Conservation (phyloP, 2,797 vertebrate genomes). For the Malacoctenus gilli region DNA sequence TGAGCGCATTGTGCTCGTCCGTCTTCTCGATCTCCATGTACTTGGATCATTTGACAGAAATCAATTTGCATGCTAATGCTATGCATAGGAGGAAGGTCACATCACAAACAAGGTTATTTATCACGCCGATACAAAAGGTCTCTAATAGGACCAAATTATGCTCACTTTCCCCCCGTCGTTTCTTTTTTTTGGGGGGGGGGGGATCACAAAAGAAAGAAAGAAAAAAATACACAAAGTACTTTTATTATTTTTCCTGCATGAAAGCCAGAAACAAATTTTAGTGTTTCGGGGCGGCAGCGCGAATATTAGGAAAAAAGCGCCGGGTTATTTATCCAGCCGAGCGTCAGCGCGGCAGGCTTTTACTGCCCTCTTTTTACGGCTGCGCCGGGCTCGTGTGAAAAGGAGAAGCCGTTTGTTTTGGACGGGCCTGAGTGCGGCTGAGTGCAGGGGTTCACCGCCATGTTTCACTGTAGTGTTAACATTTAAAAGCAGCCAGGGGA, state of each 20-base stretch:
- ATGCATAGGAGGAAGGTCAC: constrained; percentile 59
- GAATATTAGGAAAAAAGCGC: constrained; percentile 9
- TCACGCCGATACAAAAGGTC: constrained; percentile 38
- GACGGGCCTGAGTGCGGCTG: constrained; percentile 46
- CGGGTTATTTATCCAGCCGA: constrained; percentile 34
- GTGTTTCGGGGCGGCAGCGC: constrained; percentile 3
- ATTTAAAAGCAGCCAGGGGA: constrained; percentile 74
- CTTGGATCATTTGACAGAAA: constrained; percentile 59
- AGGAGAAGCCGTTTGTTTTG: constrained; percentile 53
- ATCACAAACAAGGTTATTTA: constrained; percentile 69
- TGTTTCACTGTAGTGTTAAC: constrained; percentile 70
- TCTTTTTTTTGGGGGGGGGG: too few species aligned
- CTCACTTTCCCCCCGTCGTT: constrained; percentile 17
- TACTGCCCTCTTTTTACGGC: constrained; percentile 14
- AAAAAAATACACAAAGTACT: too few species aligned
- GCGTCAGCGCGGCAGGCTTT: constrained; percentile 41
- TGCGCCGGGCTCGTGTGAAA: constrained; percentile 49
- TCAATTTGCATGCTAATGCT: constrained; percentile 72
- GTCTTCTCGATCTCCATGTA: constrained; percentile 49
- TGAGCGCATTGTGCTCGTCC: constrained; percentile 17
- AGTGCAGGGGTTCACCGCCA: constrained; percentile 54
- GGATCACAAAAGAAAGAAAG: not conserved
- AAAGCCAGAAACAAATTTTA: too few species aligned
- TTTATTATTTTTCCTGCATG: too few species aligned
- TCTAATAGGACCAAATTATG: constrained; percentile 47